These are phyloP conservation scores for Heterocephalus glaber DNA, from an alignment of 2,113 vertebrate species.

Conservation along the genomic window DNA sequence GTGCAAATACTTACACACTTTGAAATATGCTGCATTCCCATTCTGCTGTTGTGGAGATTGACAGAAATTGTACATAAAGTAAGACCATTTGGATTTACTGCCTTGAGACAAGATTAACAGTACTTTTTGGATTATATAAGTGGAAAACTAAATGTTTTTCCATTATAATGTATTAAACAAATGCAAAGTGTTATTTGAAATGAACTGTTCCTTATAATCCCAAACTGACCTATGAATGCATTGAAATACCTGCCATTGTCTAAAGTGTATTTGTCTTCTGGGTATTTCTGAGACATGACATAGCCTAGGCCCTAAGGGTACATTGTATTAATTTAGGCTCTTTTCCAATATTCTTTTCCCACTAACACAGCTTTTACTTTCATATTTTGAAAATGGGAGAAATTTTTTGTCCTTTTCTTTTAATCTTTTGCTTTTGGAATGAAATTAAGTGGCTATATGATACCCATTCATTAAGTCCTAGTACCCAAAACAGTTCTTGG, in stretches of 20 bases:
- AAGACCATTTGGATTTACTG: not conserved
- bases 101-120: not conserved
- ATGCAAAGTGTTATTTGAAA: not conserved
- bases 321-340: constrained; percentile 33
- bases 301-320: not conserved
- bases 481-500: constrained; percentile 34
- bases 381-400: constrained; percentile 13
- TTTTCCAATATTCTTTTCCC: constrained; percentile 31
- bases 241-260: not conserved
- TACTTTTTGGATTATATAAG: constrained; percentile 23
- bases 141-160: constrained; percentile 40
- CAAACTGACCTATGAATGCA: not conserved
- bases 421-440: constrained; percentile 39
- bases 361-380: constrained; percentile 26
- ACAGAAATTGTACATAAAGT: constrained; percentile 28
- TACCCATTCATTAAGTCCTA: not conserved
- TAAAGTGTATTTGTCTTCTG: not conserved
- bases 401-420: constrained; percentile 30
- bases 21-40: not conserved
- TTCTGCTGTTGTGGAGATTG: not conserved
- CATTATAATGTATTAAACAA: not conserved
- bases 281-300: constrained; percentile 20
- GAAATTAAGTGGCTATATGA: constrained; percentile 24
- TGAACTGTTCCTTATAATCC: constrained; percentile 39
- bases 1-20: not conserved